phyloP scores from a whole-genome alignment of 2,113 vertebrate genomes.

The Hyaena hyaena region DNA sequence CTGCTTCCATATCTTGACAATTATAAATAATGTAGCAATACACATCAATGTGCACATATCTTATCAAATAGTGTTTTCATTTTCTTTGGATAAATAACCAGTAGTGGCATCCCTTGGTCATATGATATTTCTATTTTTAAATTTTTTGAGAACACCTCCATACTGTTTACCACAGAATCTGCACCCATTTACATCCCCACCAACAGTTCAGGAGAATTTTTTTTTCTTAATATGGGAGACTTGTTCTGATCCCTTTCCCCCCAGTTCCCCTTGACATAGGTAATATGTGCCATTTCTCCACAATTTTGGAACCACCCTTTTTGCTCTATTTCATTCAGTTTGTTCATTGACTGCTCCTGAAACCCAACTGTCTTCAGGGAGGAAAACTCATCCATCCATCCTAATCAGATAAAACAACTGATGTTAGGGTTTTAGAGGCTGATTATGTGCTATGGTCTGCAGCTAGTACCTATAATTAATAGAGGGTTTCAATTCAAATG shows the following conservation, averaged over 20 bases:
- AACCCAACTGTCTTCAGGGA: neutral
- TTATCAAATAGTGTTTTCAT: neutral
- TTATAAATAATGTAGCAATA: neutral
- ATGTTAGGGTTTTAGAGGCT: conserved; percentile 38
- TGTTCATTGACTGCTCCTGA: neutral
- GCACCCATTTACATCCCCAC: neutral
- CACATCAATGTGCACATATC: neutral
- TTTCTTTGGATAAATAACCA: neutral
- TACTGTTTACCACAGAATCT: neutral
- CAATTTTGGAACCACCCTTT: neutral
- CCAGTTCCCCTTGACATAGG: neutral
- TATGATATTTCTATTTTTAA: neutral
- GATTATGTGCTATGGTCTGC: neutral
- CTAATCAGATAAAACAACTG: conserved; percentile 35
- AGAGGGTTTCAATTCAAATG: conserved; percentile 2
- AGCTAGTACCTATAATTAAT: neutral
- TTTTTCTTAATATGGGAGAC: neutral
- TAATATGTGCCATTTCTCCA: neutral
- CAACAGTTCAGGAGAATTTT: neutral
- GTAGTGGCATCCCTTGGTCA: neutral
- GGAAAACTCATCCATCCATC: neutral
- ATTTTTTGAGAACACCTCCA: neutral
- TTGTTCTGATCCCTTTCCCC: neutral
- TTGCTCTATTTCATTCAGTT: neutral
- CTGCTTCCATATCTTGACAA: neutral